Evolutionary conservation across 1,140 invertebrate genomes (phyloP).

Genomic region (Diachasmimorpha longicaudata): DNA sequence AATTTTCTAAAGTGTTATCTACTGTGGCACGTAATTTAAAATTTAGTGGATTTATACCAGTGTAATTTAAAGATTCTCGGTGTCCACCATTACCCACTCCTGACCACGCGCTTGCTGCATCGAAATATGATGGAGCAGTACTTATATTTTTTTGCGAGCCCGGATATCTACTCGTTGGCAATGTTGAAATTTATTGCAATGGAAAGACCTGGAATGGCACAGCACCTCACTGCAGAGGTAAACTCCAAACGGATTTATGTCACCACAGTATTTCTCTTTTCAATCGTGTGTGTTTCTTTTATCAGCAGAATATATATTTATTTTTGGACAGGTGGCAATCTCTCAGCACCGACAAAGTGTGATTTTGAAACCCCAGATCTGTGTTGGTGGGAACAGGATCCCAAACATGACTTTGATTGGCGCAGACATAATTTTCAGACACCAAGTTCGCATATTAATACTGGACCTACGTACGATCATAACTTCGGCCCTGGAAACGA

Average conservation of each 20-base stretch:
- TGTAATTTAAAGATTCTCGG: constrained; percentile 44
- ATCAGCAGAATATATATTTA: neutral
- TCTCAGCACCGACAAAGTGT: constrained; percentile 62
- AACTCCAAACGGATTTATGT: constrained; percentile 12
- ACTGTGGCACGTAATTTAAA: constrained; percentile 17
- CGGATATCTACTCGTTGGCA: constrained; percentile 65
- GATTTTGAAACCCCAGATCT: constrained; percentile 74
- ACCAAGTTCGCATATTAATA: constrained; percentile 70
- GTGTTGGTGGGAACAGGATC: constrained; percentile 79
- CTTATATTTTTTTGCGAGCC: constrained; percentile 71
- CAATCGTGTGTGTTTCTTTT: neutral
- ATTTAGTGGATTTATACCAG: neutral
- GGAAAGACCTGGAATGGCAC: constrained; percentile 69
- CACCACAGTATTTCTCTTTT: neutral
- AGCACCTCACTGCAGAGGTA: constrained; percentile 68
- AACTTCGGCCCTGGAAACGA: constrained; percentile 68
- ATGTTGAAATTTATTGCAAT: constrained; percentile 68
- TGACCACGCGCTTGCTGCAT: constrained; percentile 62
- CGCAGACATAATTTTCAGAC: constrained; percentile 69
- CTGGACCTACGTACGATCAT: constrained; percentile 79
- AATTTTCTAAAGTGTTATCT: constrained; percentile 33
- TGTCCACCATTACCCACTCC: constrained; percentile 47
- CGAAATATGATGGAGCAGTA: constrained; percentile 63
- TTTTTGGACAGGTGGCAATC: constrained; percentile 47
- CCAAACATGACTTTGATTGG: constrained; percentile 80